Base-by-base conservation (phyloP, 1,140 invertebrate genomes). In the Armadillidium nasatum region DNA sequence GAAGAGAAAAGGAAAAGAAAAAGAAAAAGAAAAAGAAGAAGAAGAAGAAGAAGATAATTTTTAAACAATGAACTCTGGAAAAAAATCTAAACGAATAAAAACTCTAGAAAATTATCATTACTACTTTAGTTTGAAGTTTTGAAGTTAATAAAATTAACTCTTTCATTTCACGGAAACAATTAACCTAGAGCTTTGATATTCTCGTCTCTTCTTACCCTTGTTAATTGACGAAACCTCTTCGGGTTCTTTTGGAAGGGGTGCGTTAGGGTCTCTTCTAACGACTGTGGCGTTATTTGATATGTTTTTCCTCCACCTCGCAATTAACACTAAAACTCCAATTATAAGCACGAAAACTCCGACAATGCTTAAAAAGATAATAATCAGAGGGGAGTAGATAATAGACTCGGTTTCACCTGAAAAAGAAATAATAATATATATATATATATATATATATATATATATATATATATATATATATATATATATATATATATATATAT, bases 231-330 rank as follows among this genome's bases (percentile, higher is more conserved):
- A 66, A n/a, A 46, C 43, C 68, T 50, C 67, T 44, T 33, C 23
- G 11, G 23, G 0, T 21, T 21, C 43, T 15, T 44, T 13, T 10
- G 71, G 46, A 22, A 66, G 45, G 15, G 70, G 54, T 10, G 74
- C 44, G 13, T 11, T 33, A 7, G 21, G 46, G 33, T 10, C 54
- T 11, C 23, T 44, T 23, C 23, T 44, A 10, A 44, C 21, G 43
- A 44, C 11, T 33, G 70, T 22, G 2, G 70, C 19, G 33, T 19
- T 44, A 71, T 44, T 71, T n/a, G 70, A 15, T n/a, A 33, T 72
- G 70, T 73, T 75, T 22, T 78, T 78, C 71, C 74, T 73, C 77
- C 77, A 78, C 23, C 77, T 70, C 2, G 74, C 75, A 71, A 78
- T 60, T 19, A 76, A 10, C 23, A 78, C 72, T 45, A 78, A 74